phyloP scores from a whole-genome alignment of 2,888 invertebrate genomes.

The Xestia xanthographa region DNA sequence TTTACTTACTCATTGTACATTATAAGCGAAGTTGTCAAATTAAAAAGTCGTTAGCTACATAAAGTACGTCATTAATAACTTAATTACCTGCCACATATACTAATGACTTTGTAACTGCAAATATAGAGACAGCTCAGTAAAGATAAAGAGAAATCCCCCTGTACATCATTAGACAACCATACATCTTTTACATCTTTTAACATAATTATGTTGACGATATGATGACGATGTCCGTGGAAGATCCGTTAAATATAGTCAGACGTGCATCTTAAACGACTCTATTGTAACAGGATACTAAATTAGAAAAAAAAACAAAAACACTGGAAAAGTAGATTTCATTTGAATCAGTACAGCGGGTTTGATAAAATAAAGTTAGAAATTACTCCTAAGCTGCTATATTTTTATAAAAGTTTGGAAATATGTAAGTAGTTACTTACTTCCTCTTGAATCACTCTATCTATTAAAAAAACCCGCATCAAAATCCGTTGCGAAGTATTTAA shows the following conservation, averaged over 20 bases:
- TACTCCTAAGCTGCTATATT: neutral
- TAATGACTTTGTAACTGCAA: slow-evolving; percentile 24
- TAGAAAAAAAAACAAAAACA: too few species aligned
- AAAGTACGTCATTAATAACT: neutral
- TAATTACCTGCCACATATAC: neutral
- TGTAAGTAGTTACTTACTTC: neutral
- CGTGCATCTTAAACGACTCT: neutral
- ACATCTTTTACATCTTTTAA: neutral
- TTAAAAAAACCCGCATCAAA: too few species aligned
- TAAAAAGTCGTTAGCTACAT: slow-evolving; percentile 10
- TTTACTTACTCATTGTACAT: neutral
- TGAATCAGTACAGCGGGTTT: neutral
- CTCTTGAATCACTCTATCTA: too few species aligned
- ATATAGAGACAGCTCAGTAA: slow-evolving; percentile 8
- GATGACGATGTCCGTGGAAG: neutral
- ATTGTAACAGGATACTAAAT: neutral
- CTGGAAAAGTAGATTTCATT: neutral
- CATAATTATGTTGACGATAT: neutral
- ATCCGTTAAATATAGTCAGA: neutral
- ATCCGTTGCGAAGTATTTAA: too few species aligned
- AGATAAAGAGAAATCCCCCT: slow-evolving; percentile 23
- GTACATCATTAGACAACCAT: neutral
- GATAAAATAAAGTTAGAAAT: neutral
- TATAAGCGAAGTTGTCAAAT: neutral
- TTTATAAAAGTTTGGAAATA: neutral